These are phyloP conservation scores for Caligus rogercresseyi DNA, from an alignment of 1,140 invertebrate genomes.

Conservation along the genomic window DNA sequence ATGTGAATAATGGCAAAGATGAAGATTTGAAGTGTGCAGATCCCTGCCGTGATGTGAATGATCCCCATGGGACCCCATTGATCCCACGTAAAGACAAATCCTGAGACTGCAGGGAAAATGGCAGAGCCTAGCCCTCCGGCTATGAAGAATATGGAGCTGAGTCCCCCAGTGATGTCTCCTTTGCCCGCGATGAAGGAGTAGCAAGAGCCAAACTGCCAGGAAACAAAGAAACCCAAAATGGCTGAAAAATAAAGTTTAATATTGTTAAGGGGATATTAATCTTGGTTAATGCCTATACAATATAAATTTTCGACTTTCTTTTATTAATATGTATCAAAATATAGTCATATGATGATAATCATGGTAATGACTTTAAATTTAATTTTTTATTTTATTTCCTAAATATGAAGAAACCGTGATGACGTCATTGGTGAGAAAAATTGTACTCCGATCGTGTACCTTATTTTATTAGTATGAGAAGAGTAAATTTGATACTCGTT, in stretches of 20 bases:
- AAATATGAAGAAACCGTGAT: too few species aligned
- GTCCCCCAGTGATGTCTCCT: constrained; percentile 11
- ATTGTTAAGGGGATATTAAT: too few species aligned
- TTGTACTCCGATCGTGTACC: too few species aligned
- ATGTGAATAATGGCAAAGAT: not conserved
- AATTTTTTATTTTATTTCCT: too few species aligned
- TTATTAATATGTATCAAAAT: not conserved
- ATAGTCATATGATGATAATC: too few species aligned
- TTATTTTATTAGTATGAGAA: too few species aligned
- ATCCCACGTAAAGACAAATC: constrained; percentile 11
- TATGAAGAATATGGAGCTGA: constrained; percentile 13
- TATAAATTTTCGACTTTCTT: constrained; percentile 1
- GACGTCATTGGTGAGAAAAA: too few species aligned
- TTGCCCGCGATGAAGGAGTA: constrained; percentile 15
- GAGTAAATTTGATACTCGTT: too few species aligned
- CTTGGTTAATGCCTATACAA: not conserved
- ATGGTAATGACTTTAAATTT: too few species aligned
- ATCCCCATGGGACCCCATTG: constrained; percentile 9
- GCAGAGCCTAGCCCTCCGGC: constrained; percentile 13
- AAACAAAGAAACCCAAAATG: constrained; percentile 18
- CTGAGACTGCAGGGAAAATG: constrained; percentile 1
- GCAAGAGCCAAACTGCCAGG: constrained; percentile 19
- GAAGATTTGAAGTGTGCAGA: not conserved
- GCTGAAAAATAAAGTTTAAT: not conserved
- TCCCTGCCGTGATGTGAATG: constrained; percentile 3